phyloP scores from a whole-genome alignment of 2,888 invertebrate species.

The Crossocerus cetratus region DNA sequence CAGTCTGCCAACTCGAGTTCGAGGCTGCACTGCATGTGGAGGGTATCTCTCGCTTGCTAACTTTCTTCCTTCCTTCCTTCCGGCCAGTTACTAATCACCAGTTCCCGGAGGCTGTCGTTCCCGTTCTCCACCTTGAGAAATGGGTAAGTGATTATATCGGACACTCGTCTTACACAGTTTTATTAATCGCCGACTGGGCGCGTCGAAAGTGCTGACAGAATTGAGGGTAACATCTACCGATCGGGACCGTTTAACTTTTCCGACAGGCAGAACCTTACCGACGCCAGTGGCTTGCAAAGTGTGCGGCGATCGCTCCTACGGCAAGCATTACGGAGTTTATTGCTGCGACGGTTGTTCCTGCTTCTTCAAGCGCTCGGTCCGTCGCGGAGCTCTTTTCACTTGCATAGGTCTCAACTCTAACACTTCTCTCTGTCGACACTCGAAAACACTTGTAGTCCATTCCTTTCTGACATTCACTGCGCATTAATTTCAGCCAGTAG shows the following conservation, averaged over 20 bases:
- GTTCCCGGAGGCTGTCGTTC: no score
- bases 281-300: conserved; percentile 85
- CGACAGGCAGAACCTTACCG: conserved; percentile 80
- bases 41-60: no score
- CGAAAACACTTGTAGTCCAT: neutral
- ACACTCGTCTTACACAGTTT: no score
- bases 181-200: no score
- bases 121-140: neutral
- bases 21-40: no score
- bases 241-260: neutral
- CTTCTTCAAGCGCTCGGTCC: conserved; percentile 91
- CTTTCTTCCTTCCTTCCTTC: no score
- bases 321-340: conserved; percentile 90
- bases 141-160: neutral
- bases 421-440: neutral
- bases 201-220: no score
- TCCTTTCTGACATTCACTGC: neutral
- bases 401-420: conserved; percentile 82
- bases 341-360: conserved; percentile 94
- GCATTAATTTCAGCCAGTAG: conserved; percentile 80
- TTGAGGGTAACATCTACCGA: no score
- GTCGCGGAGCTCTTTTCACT: conserved; percentile 85
- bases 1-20: neutral
- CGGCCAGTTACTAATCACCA: no score
- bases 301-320: conserved; percentile 90